Evolutionary conservation across 2,888 invertebrate species (phyloP).

Genomic region (Orthonychiurus folsomi): DNA sequence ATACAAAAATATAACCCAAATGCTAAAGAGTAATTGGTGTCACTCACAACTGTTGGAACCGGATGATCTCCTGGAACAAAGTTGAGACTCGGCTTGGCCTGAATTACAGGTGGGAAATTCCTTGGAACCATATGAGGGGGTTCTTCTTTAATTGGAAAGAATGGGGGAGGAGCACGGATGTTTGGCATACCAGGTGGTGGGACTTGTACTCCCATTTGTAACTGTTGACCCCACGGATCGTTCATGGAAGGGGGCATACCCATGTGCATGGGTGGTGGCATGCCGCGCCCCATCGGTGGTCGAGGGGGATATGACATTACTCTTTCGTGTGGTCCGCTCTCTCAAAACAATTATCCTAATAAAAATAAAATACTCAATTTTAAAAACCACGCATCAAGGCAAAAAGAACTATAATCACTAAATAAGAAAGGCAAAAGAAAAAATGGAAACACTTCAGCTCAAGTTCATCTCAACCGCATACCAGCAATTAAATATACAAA

Average conservation of each 20-base stretch:
- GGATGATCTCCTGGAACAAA: constrained; percentile 5
- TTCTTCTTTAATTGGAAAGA: not conserved
- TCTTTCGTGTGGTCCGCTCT: no score
- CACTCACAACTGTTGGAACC: not conserved
- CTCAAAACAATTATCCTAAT: no score
- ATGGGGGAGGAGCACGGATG: constrained; percentile 9
- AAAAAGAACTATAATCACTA: no score
- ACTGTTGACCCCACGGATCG: constrained; percentile 13
- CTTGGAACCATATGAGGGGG: not conserved
- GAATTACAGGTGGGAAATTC: not conserved
- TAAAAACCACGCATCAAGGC: no score
- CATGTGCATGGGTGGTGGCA: constrained; percentile 15
- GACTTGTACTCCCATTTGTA: constrained; percentile 32
- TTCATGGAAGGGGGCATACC: constrained; percentile 5
- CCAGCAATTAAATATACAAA: no score
- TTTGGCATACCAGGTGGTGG: constrained; percentile 11
- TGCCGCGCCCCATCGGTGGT: constrained; percentile 61
- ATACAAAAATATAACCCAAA: constrained; percentile 5
- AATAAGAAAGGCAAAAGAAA: no score
- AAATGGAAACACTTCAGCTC: no score
- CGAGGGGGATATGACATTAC: constrained; percentile 90
- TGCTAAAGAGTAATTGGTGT: no score
- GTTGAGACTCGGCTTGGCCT: constrained; percentile 9
- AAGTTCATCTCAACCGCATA: no score
- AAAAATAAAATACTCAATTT: no score